Evolutionary conservation across 1,140 invertebrate genomes (phyloP).

Genomic region (Colletes latitarsis): DNA sequence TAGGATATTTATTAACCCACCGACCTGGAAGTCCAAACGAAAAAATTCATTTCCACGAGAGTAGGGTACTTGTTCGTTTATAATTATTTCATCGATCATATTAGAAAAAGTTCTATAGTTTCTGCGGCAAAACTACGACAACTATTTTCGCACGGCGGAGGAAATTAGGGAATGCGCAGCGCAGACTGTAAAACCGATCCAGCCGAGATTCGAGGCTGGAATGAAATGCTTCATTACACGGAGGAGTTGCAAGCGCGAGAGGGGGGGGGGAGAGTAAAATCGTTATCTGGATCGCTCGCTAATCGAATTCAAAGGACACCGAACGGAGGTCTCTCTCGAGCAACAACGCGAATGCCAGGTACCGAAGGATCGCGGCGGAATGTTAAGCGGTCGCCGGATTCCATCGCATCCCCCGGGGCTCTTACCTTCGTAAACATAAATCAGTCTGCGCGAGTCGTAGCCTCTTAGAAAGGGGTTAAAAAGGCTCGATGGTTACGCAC

Average conservation of each 20-base stretch:
- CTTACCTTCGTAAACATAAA: constrained; percentile 53
- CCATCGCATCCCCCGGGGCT: constrained; percentile 16
- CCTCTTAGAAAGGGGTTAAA: constrained; percentile 56
- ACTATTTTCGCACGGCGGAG: too few species aligned
- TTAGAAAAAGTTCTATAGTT: too few species aligned
- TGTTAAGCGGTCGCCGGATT: constrained; percentile 39
- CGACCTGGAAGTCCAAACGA: background rate
- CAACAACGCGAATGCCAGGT: constrained; percentile 9
- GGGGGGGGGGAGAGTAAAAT: too few species aligned
- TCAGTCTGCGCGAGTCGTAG: constrained; percentile 46
- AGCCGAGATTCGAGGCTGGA: too few species aligned
- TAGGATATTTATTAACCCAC: constrained; percentile 8
- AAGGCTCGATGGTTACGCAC: constrained; percentile 20
- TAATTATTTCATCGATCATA: too few species aligned
- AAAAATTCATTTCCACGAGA: too few species aligned
- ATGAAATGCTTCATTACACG: too few species aligned
- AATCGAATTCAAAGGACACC: constrained; percentile 21
- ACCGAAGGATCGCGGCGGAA: background rate
- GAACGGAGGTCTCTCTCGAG: background rate
- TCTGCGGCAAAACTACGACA: too few species aligned
- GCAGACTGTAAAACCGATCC: too few species aligned
- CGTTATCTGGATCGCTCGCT: background rate
- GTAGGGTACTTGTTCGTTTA: too few species aligned
- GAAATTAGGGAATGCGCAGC: too few species aligned
- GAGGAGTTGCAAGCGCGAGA: too few species aligned